A percentile compares a stretch with the other conserved stretches of the same genome.
These are phyloP conservation scores for Timandra comae DNA, from an alignment of 2,888 invertebrate species.

Conservation along the genomic window DNA sequence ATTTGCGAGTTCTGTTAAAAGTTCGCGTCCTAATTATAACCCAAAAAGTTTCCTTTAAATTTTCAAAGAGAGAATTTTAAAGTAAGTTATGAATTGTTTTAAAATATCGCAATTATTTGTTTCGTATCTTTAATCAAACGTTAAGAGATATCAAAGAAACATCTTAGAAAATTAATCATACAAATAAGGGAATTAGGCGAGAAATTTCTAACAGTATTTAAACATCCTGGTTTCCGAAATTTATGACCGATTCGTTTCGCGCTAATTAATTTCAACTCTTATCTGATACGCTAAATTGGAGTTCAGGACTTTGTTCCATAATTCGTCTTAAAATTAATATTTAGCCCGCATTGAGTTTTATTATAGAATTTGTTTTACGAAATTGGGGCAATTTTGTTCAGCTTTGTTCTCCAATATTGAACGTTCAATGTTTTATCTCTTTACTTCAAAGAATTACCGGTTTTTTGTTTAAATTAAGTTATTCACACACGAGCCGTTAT, in stretches of 20 bases:
- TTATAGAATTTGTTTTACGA: constrained; percentile 16
- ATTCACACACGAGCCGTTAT: too few species aligned
- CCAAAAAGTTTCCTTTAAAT: constrained; percentile 3
- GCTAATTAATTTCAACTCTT: constrained; percentile 60
- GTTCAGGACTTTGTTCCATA: constrained; percentile 41
- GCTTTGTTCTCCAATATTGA: not conserved
- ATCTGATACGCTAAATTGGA: constrained; percentile 54
- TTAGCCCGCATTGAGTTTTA: constrained; percentile 24
- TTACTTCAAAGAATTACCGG: too few species aligned
- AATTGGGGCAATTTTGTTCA: constrained; percentile 7
- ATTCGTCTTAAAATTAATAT: constrained; percentile 41
- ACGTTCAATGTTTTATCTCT: too few species aligned
- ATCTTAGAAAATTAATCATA: constrained; percentile 30
- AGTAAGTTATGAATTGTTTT: constrained; percentile 6
- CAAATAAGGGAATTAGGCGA: constrained; percentile 23
- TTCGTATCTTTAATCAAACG: constrained; percentile 8
- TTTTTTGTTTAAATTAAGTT: too few species aligned
- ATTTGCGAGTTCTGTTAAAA: not conserved
- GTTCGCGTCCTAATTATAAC: constrained; percentile 3
- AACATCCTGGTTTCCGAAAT: constrained; percentile 40
- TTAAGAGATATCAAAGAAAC: constrained; percentile 17
- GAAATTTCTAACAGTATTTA: constrained; percentile 31
- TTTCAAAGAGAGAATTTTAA: constrained; percentile 17
- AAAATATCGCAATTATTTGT: constrained; percentile 14
- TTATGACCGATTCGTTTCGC: constrained; percentile 48